Base-by-base conservation (phyloP, 2,888 invertebrate species). In the Chromoteleia sp. region DNA sequence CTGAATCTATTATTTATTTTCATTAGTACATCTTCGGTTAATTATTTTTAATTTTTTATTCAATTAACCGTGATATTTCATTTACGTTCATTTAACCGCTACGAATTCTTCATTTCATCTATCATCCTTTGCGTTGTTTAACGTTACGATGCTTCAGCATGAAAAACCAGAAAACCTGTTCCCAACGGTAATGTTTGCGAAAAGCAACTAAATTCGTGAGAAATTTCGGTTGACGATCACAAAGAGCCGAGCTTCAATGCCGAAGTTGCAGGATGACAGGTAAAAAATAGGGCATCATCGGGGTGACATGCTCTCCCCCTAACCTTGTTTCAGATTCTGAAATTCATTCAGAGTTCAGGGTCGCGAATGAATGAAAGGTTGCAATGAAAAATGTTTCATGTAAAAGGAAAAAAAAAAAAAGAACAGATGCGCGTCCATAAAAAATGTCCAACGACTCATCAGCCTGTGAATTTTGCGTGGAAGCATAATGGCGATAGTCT, bases 281-380 rank as follows among this genome's bases (percentile, higher is more conserved):
- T 29, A 71, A 59, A 71, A 59, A 59, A 39, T 48, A 41, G 30
- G 4, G 43, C 14, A 56, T 17, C 54, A 33, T 19, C 10, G 36
- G 48, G 54, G 43, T 61, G 52, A 29, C 30, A 15, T 15, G 14
- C n/a, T 41, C 41, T 67, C 33, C 43, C 54, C 21, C 21, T 68
- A 41, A 71, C 71, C 71, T 59, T 48, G 70, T 56, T 56, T 33
- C 29, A 8, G 14, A 36, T 21, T 36, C 30, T n/a, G 1, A 70
- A 58, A 45, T 41, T 58, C 70, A 45, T 58, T 21, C 56, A 36
- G 36, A 10, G 29, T 2, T 48, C 0, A 41, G 19, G 65, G 52
- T 30, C 56, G 48, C 15, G 36, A 56, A 71, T 29, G 71, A 21
- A 25, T 21, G 48, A 59, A 59, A 15, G 39, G 30, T 68, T 39